Percentiles rank a stretch among this genome's conserved stretches.
phyloP scores from a whole-genome alignment of 2,113 vertebrate species.

The Phylloscopus whistleri region DNA sequence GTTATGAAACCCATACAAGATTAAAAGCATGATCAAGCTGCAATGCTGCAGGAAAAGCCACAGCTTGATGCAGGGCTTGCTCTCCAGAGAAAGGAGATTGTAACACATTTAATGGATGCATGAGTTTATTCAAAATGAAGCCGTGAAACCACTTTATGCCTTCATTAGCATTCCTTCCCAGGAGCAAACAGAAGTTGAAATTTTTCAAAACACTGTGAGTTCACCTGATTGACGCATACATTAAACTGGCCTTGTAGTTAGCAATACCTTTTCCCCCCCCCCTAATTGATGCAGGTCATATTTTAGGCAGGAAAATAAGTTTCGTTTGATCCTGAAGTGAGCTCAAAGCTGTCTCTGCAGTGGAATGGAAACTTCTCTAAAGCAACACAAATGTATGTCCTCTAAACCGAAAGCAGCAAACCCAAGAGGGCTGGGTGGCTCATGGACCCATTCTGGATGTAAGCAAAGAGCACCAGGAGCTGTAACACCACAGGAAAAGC shows the following conservation, averaged over 20 bases:
- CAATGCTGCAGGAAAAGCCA: neutral
- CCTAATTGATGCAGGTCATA: neutral
- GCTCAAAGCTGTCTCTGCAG: neutral
- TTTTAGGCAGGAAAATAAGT: neutral
- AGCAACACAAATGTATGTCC: neutral
- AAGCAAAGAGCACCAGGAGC: accelerated
- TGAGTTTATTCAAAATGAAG: neutral
- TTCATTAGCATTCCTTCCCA: neutral
- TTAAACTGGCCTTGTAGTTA: neutral
- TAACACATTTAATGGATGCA: neutral
- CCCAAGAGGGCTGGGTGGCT: neutral
- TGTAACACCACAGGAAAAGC: neutral
- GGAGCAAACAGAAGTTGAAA: neutral
- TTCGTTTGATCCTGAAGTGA: neutral
- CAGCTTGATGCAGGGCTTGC: neutral
- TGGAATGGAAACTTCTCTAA: neutral
- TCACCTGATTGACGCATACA: neutral
- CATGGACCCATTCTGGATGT: neutral
- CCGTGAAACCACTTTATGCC: neutral
- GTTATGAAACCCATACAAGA: neutral
- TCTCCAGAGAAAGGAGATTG: neutral
- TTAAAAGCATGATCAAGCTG: neutral
- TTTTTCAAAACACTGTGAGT: neutral
- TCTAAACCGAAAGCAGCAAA: neutral
- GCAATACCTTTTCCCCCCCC: neutral